Base-by-base conservation (phyloP, 2,113 vertebrate species). In the Pelmatolapia mariae region DNA sequence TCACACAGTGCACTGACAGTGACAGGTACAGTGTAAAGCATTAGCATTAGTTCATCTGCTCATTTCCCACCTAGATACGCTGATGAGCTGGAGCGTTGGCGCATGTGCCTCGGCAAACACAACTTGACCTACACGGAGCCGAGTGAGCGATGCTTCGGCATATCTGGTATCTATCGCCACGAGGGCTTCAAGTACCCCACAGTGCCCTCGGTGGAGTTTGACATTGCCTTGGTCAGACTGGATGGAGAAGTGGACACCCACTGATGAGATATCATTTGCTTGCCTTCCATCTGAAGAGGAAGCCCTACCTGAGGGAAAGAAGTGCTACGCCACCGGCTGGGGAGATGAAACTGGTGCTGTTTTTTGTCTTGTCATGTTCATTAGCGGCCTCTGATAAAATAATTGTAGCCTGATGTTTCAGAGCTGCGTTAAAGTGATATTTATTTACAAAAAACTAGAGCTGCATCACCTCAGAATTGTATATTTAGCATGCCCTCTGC, bases 41-140 rank as follows among this genome's bases (percentile, higher is more conserved):
- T 52, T n/a, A 40, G 16, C 12, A 83, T 52, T 43, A 26, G 85
- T 47, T 66, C 1, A 40, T 83, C 56, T 85, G 8, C 66, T 56
- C 6, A 40, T 59, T 61, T 79, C 79, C 24, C 71, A 1, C 82
- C 47, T 81, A 97, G 96, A 47, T 97, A 97, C 26, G 96, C 96
- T 11, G 95, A 97, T 90, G 95, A 97, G 89, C 92, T 97, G 33
- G 91, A 94, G 18, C 96, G 96, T 26, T 97, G 96, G 96, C 94
- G 87, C 78, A 96, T 97, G 94, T 97, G 96, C 86, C 89, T 97
- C 6, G 95, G 96, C 57, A 97, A 97, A 94, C 95, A 97, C 93
- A 97, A 97, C 90, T 92, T 97, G 92, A 97, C 95, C 33, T 47
- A 88, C 80, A 87, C 89, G 1, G 97, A 97, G 86, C 31, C 90